These are phyloP conservation scores for Campaea margaritaria DNA, from an alignment of 2,888 invertebrate genomes.

Conservation along the genomic window DNA sequence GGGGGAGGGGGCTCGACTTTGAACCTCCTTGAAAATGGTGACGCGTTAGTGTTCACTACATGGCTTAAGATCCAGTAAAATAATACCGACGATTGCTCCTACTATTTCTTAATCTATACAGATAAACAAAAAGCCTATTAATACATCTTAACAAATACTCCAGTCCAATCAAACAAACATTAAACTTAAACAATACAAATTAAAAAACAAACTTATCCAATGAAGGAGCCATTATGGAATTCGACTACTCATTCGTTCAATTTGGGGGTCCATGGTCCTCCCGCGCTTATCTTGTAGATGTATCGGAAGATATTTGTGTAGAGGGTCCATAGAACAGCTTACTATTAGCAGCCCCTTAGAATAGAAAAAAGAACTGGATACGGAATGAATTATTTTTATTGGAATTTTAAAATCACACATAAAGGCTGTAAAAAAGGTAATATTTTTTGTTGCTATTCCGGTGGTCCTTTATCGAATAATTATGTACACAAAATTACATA, in stretches of 20 bases:
- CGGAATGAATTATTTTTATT: not conserved
- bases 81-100: no score
- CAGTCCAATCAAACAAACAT: constrained; percentile 21
- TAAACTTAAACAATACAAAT: constrained; percentile 40
- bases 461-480: no score
- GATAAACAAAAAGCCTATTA: no score
- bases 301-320: constrained; percentile 55
- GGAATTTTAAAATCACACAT: not conserved
- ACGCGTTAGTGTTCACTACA: no score
- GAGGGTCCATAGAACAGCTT: constrained; percentile 55
- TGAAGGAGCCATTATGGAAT: constrained; percentile 58
- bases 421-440: no score
- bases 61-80: no score
- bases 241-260: constrained; percentile 63
- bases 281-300: constrained; percentile 36
- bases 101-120: no score
- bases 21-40: no score
- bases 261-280: constrained; percentile 46
- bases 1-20: no score
- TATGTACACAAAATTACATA: no score
- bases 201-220: constrained; percentile 49
- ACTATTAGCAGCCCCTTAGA: constrained; percentile 35
- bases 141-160: not conserved
- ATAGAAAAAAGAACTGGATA: constrained; percentile 21
- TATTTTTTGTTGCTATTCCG: no score